These are phyloP conservation scores for Reticulitermes lucifugus DNA, from an alignment of 2,888 invertebrate species.

Conservation along the genomic window DNA sequence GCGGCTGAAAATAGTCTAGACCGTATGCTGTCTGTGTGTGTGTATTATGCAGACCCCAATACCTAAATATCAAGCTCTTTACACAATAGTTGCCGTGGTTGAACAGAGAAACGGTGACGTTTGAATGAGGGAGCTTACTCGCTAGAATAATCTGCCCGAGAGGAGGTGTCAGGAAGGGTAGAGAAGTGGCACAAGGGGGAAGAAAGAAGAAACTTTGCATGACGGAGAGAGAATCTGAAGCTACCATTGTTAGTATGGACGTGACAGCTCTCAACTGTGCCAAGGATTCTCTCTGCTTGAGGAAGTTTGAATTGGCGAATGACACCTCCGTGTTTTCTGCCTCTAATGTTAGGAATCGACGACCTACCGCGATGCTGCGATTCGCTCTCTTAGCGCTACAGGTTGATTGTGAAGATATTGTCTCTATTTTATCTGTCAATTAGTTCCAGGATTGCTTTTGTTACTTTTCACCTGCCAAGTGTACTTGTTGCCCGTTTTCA, in stretches of 20 bases:
- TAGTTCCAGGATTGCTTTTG: too few species aligned
- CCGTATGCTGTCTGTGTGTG: background rate
- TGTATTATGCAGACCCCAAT: background rate
- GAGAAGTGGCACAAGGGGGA: conserved; percentile 9
- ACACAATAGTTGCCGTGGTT: conserved; percentile 10
- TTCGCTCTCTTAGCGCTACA: background rate
- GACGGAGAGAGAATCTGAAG: background rate
- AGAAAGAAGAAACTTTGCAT: conserved; percentile 22
- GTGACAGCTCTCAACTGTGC: conserved; percentile 22
- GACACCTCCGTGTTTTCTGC: conserved; percentile 16
- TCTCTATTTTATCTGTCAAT: too few species aligned
- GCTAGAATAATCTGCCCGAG: conserved; percentile 6
- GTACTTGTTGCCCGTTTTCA: too few species aligned
- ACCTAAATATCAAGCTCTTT: background rate
- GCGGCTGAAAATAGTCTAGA: background rate
- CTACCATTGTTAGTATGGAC: conserved; percentile 24
- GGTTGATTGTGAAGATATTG: background rate
- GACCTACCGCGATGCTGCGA: background rate
- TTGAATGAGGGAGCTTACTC: conserved; percentile 13
- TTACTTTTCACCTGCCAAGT: too few species aligned
- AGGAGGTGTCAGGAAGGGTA: background rate
- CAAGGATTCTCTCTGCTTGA: conserved; percentile 15
- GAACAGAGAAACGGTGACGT: conserved; percentile 24
- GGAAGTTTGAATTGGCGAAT: conserved; percentile 31
- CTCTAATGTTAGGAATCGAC: background rate